phyloP scores from a whole-genome alignment of 2,797 vertebrate species.

The Varecia variegata region DNA sequence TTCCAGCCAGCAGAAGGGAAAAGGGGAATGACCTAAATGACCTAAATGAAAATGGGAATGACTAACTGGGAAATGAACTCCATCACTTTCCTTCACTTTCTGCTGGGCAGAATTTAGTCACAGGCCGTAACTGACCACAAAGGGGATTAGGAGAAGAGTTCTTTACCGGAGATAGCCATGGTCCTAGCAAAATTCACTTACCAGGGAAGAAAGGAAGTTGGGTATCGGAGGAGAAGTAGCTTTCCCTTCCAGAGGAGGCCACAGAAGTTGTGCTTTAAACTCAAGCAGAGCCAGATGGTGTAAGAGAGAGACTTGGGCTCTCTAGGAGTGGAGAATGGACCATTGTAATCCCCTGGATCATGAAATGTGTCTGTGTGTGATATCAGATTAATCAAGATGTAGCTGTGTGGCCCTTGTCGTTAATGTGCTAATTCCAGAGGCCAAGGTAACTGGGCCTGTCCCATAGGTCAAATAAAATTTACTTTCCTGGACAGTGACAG shows the following conservation, averaged over 20 bases:
- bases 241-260: background rate
- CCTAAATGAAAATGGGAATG: background rate
- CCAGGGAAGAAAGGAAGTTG: background rate
- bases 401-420: background rate
- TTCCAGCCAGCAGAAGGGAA: background rate
- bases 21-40: background rate
- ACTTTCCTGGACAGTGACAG: background rate
- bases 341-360: background rate
- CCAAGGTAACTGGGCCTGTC: background rate
- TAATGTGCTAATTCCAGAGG: background rate
- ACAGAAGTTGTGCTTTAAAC: background rate
- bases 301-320: background rate
- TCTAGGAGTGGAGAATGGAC: background rate
- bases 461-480: background rate
- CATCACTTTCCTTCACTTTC: background rate
- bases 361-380: slow-evolving; percentile 13
- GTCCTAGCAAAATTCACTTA: background rate
- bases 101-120: background rate
- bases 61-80: background rate
- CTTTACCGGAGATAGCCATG: background rate
- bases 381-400: slow-evolving; percentile 20
- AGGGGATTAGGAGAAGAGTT: background rate
- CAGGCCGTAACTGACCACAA: background rate
- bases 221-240: background rate
- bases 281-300: background rate